Base-by-base conservation (phyloP, 1,140 invertebrate genomes). In the Colletes latitarsis region DNA sequence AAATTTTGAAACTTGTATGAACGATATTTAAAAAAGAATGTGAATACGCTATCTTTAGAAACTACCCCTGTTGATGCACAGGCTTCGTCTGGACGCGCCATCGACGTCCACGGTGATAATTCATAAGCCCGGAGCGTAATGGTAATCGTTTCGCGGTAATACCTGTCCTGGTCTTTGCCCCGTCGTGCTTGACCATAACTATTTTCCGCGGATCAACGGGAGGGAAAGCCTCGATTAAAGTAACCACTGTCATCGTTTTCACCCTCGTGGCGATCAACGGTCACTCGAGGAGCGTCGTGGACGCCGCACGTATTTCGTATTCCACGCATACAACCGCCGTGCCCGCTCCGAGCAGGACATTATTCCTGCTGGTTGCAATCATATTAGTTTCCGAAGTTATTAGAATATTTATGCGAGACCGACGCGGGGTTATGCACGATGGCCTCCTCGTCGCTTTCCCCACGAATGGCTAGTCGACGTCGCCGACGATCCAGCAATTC, bases 371-470 rank as follows among this genome's bases (percentile, higher is more conserved):
- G 81, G 84, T 85, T 55, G 82, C 81, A 90, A 90, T 89, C 83
- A 84, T 88, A 84, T 89, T 88, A 88, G 89, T 91, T 91, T 85
- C 71, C 82, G 80, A 89, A 89, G 82, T 90, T 83, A 84, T 90
- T 89, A 88, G 87, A 91, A 90, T 91, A 90, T 91, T 91, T 88
- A 91, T 89, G 82, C 63, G 70, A 69, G 81, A 58, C 58, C 52
- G 62, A 58, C 77, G 74, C 57, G 72, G 73, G 83, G 85, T 83
- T 77, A 82, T 81, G 84, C 69, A 82, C 69, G 81, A 66, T 70
- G 67, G 58, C 30, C 49, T 68, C 63, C 49, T 60, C 57, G 67
- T 39, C 41, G 63, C 53, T 62, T 57, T 63, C 69, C 75, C 81
- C 53, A 73, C 17, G 58, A 64, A 12, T 10, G 39, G 52, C 52